Evolutionary conservation across 64 coral and sea anemone species (phyloP).

Genomic region (Porites australiensis): DNA sequence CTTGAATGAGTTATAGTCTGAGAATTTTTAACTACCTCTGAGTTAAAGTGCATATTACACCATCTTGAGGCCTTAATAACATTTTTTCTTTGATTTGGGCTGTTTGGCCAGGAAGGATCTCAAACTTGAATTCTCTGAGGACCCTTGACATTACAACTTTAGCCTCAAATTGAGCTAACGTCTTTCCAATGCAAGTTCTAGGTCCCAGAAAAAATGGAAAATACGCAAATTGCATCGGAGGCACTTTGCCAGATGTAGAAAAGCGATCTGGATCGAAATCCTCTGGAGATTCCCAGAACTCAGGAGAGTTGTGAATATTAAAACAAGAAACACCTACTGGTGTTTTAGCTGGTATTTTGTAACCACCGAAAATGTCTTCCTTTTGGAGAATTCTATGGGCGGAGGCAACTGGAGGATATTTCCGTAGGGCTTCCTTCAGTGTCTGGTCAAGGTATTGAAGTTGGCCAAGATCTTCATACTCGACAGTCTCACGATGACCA

Average conservation of each 20-base stretch:
- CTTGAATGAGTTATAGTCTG: too few relatives aligned
- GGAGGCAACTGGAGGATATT: slow-evolving; percentile 58
- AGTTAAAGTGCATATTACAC: slow-evolving; percentile 48
- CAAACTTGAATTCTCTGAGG: slow-evolving; percentile 32
- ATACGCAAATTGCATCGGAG: slow-evolving; percentile 25
- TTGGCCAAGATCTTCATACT: slow-evolving; percentile 75
- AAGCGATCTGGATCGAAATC: slow-evolving; percentile 39
- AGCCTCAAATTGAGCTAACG: slow-evolving; percentile 58
- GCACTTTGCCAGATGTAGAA: background rate
- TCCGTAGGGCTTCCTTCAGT: slow-evolving; percentile 72
- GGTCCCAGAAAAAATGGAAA: slow-evolving; percentile 71
- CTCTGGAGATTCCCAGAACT: slow-evolving; percentile 21
- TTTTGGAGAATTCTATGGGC: background rate
- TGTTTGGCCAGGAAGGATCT: slow-evolving; percentile 66
- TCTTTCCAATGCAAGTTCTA: slow-evolving; percentile 67
- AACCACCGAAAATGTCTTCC: background rate
- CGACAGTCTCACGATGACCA: slow-evolving; percentile 8
- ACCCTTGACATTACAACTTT: slow-evolving; percentile 71
- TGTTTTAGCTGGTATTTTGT: background rate
- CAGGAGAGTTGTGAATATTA: background rate
- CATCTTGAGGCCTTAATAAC: slow-evolving; percentile 42
- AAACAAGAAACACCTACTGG: background rate
- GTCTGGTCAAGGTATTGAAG: slow-evolving; percentile 83
- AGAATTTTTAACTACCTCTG: background rate
- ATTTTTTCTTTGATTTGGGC: background rate